phyloP scores from a whole-genome alignment of 2,797 vertebrate genomes.

The Pteropus rufus region DNA sequence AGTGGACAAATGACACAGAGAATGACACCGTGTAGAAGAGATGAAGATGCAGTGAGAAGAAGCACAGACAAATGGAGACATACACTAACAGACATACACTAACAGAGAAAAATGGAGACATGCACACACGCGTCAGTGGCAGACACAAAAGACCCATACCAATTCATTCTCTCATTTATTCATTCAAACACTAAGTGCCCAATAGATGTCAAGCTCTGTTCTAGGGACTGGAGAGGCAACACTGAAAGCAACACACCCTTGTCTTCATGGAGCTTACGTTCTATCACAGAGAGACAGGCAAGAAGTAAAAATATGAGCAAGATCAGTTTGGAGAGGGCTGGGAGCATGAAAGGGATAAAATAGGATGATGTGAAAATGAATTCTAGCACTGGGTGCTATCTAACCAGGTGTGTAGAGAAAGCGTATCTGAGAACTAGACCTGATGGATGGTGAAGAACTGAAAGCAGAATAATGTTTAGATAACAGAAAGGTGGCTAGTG shows the following conservation, averaged over 20 bases:
- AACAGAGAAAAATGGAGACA: background rate
- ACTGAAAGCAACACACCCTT: background rate
- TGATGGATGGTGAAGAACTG: background rate
- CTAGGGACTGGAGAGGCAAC: background rate
- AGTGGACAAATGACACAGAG: background rate
- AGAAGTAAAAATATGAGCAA: background rate
- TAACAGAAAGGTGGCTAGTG: background rate
- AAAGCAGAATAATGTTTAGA: background rate
- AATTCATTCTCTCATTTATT: background rate
- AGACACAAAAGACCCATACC: background rate
- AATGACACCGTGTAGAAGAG: background rate
- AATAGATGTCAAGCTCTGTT: background rate
- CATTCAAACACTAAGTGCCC: background rate
- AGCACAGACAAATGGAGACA: background rate
- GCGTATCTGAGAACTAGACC: background rate
- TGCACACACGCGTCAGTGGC: background rate
- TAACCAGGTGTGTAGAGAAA: background rate
- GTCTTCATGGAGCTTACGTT: background rate
- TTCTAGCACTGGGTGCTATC: background rate
- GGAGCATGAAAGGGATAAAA: background rate
- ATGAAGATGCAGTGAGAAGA: background rate
- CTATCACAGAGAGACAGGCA: background rate
- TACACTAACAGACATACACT: background rate
- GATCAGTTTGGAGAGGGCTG: background rate
- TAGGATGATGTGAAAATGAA: fast-evolving